These are phyloP conservation scores for Muscicapa comitata DNA, from an alignment of 2,797 vertebrate genomes.

Conservation along the genomic window DNA sequence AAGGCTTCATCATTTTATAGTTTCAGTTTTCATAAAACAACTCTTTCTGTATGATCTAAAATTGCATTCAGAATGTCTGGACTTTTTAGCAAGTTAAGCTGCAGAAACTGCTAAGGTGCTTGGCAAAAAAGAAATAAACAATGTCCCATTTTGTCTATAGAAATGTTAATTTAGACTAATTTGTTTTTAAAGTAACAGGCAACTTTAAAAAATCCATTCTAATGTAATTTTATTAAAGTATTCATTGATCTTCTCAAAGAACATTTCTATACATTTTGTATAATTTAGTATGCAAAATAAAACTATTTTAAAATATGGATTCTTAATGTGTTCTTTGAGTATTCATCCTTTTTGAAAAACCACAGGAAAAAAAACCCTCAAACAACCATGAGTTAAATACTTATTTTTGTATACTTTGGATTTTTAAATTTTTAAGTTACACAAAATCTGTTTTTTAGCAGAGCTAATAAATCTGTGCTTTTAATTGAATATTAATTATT, in stretches of 20 bases:
- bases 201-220: not conserved
- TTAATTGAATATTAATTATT: not conserved
- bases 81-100: not conserved
- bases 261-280: not conserved
- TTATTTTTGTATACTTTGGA: not conserved
- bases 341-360: not conserved
- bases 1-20: not conserved
- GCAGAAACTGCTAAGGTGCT: not conserved
- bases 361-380: not conserved
- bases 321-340: not conserved
- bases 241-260: not conserved
- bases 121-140: not conserved
- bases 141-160: not conserved
- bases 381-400: not conserved
- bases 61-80: not conserved
- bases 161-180: slow-evolving; percentile 2
- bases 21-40: not conserved
- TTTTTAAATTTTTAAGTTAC: not conserved
- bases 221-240: not conserved
- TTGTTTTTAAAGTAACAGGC: not conserved
- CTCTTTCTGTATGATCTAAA: not conserved
- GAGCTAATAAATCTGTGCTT: not conserved
- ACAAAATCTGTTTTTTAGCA: not conserved
- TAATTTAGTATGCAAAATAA: not conserved
- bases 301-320: not conserved